Evolutionary conservation across 1,140 invertebrate species (phyloP).

Genomic region (Andricus grossulariae): DNA sequence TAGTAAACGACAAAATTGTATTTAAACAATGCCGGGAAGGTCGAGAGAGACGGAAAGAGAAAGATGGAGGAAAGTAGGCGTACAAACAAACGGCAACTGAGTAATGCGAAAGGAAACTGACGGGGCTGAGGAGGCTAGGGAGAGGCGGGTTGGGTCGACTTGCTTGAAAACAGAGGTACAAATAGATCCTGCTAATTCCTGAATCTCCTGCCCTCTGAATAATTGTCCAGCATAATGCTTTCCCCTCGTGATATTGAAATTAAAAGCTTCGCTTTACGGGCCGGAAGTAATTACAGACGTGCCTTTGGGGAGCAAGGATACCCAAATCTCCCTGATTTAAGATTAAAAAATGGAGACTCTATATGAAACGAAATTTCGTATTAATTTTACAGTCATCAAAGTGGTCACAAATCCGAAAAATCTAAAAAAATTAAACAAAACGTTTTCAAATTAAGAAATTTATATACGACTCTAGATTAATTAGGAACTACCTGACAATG

Average conservation of each 20-base stretch:
- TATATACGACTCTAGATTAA: no score
- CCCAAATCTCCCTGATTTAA: neutral
- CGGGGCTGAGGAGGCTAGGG: slow-evolving; percentile 1
- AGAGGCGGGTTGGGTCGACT: slow-evolving; percentile 35
- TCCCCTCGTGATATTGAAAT: slow-evolving; percentile 59
- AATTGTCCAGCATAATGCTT: slow-evolving; percentile 66
- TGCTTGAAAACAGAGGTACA: slow-evolving; percentile 49
- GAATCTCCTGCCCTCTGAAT: slow-evolving; percentile 64
- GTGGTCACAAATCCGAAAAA: no score
- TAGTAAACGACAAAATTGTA: slow-evolving; percentile 78
- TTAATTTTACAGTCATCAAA: no score
- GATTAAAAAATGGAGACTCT: neutral
- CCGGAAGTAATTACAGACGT: slow-evolving; percentile 56
- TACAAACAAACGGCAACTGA: slow-evolving; percentile 62
- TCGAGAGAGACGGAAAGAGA: slow-evolving; percentile 40
- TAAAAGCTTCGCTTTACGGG: slow-evolving; percentile 60
- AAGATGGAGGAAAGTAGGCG: slow-evolving; percentile 60
- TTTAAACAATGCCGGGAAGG: slow-evolving; percentile 74
- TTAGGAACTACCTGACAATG: no score
- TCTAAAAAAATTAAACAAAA: no score
- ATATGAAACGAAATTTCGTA: neutral
- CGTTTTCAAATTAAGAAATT: no score
- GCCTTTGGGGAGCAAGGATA: slow-evolving; percentile 1
- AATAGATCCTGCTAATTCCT: slow-evolving; percentile 70
- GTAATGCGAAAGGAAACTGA: slow-evolving; percentile 27